Conservation (phyloP, 2,888 invertebrate genomes). For the Drosophila ustulata region DNA sequence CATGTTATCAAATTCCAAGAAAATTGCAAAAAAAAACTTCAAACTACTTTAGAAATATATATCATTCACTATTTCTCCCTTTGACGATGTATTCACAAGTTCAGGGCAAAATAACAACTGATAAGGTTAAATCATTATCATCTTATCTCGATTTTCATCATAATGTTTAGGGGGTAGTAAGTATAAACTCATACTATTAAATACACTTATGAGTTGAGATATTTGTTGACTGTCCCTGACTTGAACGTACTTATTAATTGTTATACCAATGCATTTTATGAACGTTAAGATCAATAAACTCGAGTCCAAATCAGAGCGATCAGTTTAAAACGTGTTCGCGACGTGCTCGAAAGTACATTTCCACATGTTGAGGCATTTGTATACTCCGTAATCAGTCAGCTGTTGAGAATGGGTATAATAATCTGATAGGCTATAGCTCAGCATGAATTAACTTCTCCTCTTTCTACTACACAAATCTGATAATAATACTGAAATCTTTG, state of each 20-base stretch:
- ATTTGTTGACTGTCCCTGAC: constrained; percentile 14
- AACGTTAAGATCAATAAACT: constrained; percentile 34
- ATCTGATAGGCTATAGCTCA: no score
- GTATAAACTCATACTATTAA: not conserved
- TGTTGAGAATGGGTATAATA: no score
- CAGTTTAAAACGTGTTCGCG: constrained; percentile 17
- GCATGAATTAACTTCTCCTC: not conserved
- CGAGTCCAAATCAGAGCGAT: constrained; percentile 12
- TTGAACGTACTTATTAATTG: constrained; percentile 14
- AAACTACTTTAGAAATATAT: not conserved
- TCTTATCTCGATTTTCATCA: constrained; percentile 3
- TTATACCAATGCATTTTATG: constrained; percentile 15
- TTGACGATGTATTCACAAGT: constrained; percentile 21
- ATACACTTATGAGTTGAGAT: not conserved
- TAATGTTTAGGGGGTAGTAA: constrained; percentile 3
- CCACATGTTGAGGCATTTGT: not conserved
- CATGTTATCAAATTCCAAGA: not conserved
- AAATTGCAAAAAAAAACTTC: constrained; percentile 3
- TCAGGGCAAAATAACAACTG: constrained; percentile 23
- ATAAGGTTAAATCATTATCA: constrained; percentile 29
- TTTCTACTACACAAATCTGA: not conserved
- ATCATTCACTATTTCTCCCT: constrained; percentile 5
- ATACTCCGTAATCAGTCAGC: constrained; percentile 7
- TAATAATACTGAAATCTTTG: not conserved
- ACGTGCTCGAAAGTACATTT: not conserved